Evolutionary conservation across 2,113 vertebrate genomes (phyloP).

Genomic region (Sclerurus mexicanus): DNA sequence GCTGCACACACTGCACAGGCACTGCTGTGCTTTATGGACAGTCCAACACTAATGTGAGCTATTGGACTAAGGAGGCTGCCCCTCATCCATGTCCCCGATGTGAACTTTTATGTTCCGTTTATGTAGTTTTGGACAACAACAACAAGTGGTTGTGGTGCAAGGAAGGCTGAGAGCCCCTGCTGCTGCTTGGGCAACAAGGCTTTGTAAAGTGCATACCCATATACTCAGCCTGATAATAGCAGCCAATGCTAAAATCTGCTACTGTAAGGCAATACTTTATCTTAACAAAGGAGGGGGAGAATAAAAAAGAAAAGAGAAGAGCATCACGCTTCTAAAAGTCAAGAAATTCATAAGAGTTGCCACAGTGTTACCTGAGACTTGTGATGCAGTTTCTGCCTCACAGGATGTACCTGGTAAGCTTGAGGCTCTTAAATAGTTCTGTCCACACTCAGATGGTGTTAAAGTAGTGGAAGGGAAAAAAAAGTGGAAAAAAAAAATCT

Average conservation of each 20-base stretch:
- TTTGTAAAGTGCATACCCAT: not conserved
- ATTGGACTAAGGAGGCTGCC: not conserved
- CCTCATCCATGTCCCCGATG: not conserved
- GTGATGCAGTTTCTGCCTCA: not conserved
- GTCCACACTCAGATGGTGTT: not conserved
- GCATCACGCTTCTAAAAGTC: not conserved
- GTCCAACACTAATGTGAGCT: not conserved
- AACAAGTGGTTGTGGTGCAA: not conserved
- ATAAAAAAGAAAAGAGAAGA: not conserved
- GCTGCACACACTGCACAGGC: not conserved
- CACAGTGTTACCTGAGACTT: not conserved
- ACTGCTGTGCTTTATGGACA: not conserved
- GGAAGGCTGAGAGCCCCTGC: not conserved
- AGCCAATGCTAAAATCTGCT: not conserved
- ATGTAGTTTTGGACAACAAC: not conserved
- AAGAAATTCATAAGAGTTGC: not conserved
- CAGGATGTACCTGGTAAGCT: not conserved
- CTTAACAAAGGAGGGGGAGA: not conserved
- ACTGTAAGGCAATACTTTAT: not conserved
- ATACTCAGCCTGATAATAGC: not conserved
- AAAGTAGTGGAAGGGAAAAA: not conserved
- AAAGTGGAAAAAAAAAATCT: not conserved
- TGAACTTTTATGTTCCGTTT: not conserved
- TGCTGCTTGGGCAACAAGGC: not conserved
- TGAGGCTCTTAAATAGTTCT: not conserved